Base-by-base conservation (phyloP, 2,888 invertebrate genomes). In the Apeira syringaria region DNA sequence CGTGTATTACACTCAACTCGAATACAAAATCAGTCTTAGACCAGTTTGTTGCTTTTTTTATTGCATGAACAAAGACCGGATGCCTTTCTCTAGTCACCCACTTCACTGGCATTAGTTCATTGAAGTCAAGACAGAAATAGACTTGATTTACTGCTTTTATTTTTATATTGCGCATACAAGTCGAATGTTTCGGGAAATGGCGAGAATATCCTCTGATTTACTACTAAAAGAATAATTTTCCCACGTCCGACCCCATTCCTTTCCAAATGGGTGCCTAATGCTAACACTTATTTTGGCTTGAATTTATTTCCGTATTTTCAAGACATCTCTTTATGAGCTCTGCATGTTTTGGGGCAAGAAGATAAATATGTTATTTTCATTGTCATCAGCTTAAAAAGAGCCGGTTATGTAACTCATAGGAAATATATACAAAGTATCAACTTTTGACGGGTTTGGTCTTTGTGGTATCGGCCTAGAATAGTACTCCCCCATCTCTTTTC, bases 171-270 rank as follows among this genome's bases (percentile, higher is more conserved):
- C 10, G 22, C 2, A 37, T 11, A 22, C 15, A 36, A 37, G 36
- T 43, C 24, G 33, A 44, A 29, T 57, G 57, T 60, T 59, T 56
- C 50, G 51, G 50, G 50, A 44, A 50, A 53, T 47, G 48, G 53
- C 49, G 40, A 38, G 38, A 49, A 49, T 52, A 48, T 38, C 48
- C 38, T 9, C 39, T 58, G 57, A 63, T 63, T 63, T 59, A 61
- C 47, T 45, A 29, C 27, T 35, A 35, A 46, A 46, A 49, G 35
- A 38, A 50, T 41, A 41, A 42, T 41, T 41, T 24, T 34, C 30
- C 17, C 26, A 40, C 42, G 45, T 43, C 36, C 44, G 44, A 48
- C 48, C 39, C 17, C 29, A 42, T 42, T 39, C 36, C 24, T 29
- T 36, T 8, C 18, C 33, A 35, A 15, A 31, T 25, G 40, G 38